Percentiles rank a stretch among this genome's conserved stretches.
These are phyloP conservation scores for Agonopterix arenella DNA, from an alignment of 2,888 invertebrate genomes.

Conservation along the genomic window DNA sequence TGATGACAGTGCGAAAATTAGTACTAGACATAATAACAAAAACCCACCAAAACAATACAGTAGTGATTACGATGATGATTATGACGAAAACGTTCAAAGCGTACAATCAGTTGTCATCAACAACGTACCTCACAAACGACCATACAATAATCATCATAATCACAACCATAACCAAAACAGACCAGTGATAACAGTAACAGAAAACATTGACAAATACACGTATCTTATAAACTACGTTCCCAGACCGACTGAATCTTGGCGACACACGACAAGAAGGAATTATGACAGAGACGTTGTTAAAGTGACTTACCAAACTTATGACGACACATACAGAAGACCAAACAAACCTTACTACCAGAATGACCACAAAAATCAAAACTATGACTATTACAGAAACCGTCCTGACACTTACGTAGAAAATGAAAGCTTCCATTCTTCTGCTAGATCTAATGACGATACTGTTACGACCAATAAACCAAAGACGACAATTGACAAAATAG, in stretches of 20 bases:
- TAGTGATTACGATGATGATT: slow-evolving; percentile 26
- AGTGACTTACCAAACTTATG: slow-evolving; percentile 67
- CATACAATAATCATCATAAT: slow-evolving; percentile 22
- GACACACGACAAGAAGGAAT: slow-evolving; percentile 52
- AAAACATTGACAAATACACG: slow-evolving; percentile 67
- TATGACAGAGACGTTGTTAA: slow-evolving; percentile 62
- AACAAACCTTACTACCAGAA: slow-evolving; percentile 56
- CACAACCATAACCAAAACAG: slow-evolving; percentile 17
- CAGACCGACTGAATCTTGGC: slow-evolving; percentile 64
- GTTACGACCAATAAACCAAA: slow-evolving; percentile 18
- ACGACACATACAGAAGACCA: slow-evolving; percentile 64
- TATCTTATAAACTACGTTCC: slow-evolving; percentile 74
- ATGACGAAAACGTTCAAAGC: slow-evolving; percentile 47
- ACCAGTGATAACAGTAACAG: slow-evolving; percentile 66
- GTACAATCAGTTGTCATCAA: slow-evolving; percentile 62
- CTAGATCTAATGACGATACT: slow-evolving; percentile 52
- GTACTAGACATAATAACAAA: slow-evolving; percentile 31
- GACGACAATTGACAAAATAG: slow-evolving; percentile 22
- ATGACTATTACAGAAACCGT: slow-evolving; percentile 33
- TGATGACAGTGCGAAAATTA: slow-evolving; percentile 34
- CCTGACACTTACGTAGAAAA: slow-evolving; percentile 40
- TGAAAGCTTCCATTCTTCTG: slow-evolving; percentile 44
- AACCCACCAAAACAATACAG: slow-evolving; percentile 34
- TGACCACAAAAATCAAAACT: slow-evolving; percentile 21
- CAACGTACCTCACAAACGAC: slow-evolving; percentile 56